Conservation (phyloP, 1,140 invertebrate species). For the Drosophila rufa region DNA sequence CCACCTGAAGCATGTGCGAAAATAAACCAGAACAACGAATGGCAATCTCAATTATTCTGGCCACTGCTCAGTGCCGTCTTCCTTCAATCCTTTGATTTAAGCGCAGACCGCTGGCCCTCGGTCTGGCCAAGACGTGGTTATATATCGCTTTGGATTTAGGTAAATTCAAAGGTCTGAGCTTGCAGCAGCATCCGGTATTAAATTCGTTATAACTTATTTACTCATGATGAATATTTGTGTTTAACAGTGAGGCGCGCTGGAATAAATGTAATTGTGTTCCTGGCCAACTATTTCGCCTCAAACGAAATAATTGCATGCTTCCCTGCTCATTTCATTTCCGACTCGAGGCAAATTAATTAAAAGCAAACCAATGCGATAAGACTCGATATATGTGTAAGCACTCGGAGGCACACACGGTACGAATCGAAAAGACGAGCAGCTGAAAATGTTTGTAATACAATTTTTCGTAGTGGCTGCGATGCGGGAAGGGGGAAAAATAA, state of each 20-base stretch:
- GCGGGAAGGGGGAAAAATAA: conserved; percentile 51
- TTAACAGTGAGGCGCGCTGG: background rate
- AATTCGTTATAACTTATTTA: background rate
- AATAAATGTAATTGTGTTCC: background rate
- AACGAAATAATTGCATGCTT: conserved; percentile 10
- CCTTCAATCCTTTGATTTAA: conserved; percentile 15
- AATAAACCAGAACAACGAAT: conserved; percentile 23
- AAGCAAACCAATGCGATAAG: conserved; percentile 35
- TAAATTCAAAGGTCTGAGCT: background rate
- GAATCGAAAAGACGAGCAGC: conserved; percentile 47
- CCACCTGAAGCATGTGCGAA: conserved; percentile 74
- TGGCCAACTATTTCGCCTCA: background rate
- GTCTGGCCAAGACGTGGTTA: background rate
- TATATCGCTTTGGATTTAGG: background rate
- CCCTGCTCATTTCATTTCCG: conserved; percentile 44
- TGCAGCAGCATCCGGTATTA: too few species aligned
- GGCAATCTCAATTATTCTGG: conserved; percentile 23
- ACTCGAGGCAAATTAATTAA: conserved; percentile 63
- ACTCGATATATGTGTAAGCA: conserved; percentile 14
- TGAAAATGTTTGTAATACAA: conserved; percentile 28
- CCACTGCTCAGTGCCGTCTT: conserved; percentile 18
- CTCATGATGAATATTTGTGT: background rate
- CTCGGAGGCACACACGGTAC: conserved; percentile 6
- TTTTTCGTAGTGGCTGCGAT: conserved; percentile 4
- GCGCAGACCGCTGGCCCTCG: background rate